Evolutionary conservation across 2,888 invertebrate genomes (phyloP), one percentile per base, ranked within the genome.

Genomic region (Polyommatus iphigenia): DNA sequence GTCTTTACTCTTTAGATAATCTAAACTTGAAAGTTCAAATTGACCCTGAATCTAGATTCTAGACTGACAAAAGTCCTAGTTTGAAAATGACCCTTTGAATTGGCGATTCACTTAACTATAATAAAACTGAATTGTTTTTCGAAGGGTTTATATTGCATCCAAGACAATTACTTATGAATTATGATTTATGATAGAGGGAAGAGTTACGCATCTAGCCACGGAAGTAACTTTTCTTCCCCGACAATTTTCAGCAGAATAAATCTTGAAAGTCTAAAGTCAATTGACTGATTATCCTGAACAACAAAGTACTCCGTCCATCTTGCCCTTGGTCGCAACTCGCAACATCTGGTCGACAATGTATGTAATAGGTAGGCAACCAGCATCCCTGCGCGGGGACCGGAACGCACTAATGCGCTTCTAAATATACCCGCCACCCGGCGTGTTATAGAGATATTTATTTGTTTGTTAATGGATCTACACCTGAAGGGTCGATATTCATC

Each of bases 361-460:
- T n/a, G n/a, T n/a, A n/a, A n/a, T n/a, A n/a, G n/a, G 73, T 73
- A 73, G 72, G 54, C 72, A 71, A 20, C 57, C 59, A 41, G 24
- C 77, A 73, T 62, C 57, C 54, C 73, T 73, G 24, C 41, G 41
- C 24, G 24, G 13, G 72, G 80, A 78, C 83, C 84, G 83, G 83
- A 84, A 84, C 84, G 80, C 79, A 80, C 82, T 84, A 84, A 85
- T 85, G 85, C 80, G 79, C 79, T 75, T 81, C 84, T 84, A 84
- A 78, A 83, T 81, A 81, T 85, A 85, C 79, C 78, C 36, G 81
- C 85, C 85, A 84, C 85, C 85, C 84, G 83, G 83, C 77, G 80
- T 78, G 83, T 80, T 80, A 79, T 77, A 67, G 62, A 78, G 79
- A 78, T 73, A 71, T 77, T 50, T 71, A 71, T 71, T 24, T 77